Base-by-base conservation (phyloP, 2,888 invertebrate species). In the Tricholauxania praeusta region DNA sequence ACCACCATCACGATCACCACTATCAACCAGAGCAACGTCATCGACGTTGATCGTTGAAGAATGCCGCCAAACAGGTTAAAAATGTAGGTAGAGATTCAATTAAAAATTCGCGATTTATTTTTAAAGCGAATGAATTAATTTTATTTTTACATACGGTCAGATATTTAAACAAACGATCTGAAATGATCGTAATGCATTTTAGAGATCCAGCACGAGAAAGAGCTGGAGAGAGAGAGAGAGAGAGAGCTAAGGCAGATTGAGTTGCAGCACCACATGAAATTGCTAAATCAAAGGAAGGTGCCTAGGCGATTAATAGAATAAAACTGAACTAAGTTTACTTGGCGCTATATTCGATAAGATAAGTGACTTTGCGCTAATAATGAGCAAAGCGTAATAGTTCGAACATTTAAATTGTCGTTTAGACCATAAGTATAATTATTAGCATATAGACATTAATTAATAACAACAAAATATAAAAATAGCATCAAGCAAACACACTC, bases 41-140 rank as follows among this genome's bases (percentile, higher is more conserved):
- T 80, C 82, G 76, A 81, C 81, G 82, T 81, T 82, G 84, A 84
- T 84, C 80, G 81, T 80, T 82, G 79, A 81, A 84, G 84, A 84
- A 84, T 84, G 84, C 82, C 80, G 82, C 84, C 84, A 84, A 84
- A 84, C 84, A 82, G 84, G 84, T 84, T 84, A 72, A 82, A 82
- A 84, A 84, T 84, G 81, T 82, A 82, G 84, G 84, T 83, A 84
- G 83, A 81, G 83, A 82, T 80, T 82, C 82, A 80, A 83, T 82
- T 83, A 82, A 82, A 82, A 83, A 84, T 81, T 82, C 81, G 84
- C 84, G 80, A 84, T 84, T 84, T 84, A 83, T 83, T 82, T 83
- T 75, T 78, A 78, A 76, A 75, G 73, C 73, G 63, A 67, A 62
- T 63, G 63, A 70, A 22, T 70, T 63, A 70, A 70, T 70, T 70